Percentiles rank a stretch among this genome's conserved stretches.
These are phyloP conservation scores for Spodoptera littoralis DNA, from an alignment of 2,888 invertebrate genomes.

Conservation along the genomic window DNA sequence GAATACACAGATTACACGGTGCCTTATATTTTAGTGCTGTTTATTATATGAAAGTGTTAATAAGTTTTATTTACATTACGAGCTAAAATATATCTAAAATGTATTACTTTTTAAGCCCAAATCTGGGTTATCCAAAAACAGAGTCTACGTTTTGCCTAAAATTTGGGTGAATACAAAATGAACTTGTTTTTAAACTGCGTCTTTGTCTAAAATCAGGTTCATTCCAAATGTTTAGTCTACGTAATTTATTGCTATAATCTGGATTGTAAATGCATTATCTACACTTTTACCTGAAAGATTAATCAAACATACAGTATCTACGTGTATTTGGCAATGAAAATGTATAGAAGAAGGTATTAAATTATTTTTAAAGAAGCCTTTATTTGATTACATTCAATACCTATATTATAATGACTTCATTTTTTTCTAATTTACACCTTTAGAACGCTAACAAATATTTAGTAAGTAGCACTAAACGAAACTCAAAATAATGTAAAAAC, in stretches of 20 bases:
- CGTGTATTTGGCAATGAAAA: slow-evolving; percentile 28
- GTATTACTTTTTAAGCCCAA: slow-evolving; percentile 46
- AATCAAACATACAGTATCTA: slow-evolving; percentile 52
- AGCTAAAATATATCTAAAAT: slow-evolving; percentile 53
- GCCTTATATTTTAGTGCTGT: slow-evolving; percentile 57
- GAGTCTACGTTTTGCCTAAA: slow-evolving; percentile 40
- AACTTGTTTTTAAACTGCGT: too few species aligned
- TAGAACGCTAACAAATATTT: slow-evolving; percentile 17
- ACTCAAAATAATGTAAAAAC: slow-evolving; percentile 7
- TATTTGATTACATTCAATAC: slow-evolving; percentile 23
- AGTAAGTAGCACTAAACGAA: slow-evolving; percentile 14
- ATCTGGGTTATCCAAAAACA: slow-evolving; percentile 51
- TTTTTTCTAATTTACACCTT: slow-evolving; percentile 15
- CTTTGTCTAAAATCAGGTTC: too few species aligned
- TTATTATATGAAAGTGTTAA: slow-evolving; percentile 36
- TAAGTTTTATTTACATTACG: slow-evolving; percentile 52
- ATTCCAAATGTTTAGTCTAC: too few species aligned
- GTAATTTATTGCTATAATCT: too few species aligned
- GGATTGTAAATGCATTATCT: too few species aligned
- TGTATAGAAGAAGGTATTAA: slow-evolving; percentile 15
- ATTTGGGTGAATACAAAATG: too few species aligned
- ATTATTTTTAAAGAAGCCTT: slow-evolving; percentile 27
- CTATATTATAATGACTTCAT: slow-evolving; percentile 26
- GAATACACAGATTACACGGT: slow-evolving; percentile 66
- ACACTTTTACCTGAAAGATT: too few species aligned